Evolutionary conservation across 2,113 vertebrate species (phyloP), one percentile per base, ranked within the genome.

Genomic region (Polypterus bichir): DNA sequence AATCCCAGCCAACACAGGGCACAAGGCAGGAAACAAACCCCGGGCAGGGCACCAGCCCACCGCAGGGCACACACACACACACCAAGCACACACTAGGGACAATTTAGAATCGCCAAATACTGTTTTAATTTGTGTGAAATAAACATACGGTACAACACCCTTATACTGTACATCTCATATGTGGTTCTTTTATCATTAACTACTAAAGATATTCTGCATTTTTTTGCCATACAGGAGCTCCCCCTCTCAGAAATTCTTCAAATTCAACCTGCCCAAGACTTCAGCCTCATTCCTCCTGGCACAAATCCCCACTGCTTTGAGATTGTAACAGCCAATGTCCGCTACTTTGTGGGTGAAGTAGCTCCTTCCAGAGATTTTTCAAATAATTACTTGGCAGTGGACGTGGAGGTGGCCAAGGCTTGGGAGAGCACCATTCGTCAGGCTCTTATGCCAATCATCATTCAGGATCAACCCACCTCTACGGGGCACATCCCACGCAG

Each of bases 261-360:
- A 0, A 76, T 94, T 57, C 83, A 86, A 8, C 70, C 83, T 0
- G 86, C 88, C 0, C 74, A 82, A 9, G 81, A 91, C 73, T 91
- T 90, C 70, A 77, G 69, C 46, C 78, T 92, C 0, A 73, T 91
- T 9, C 86, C 88, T 0, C 64, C 78, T 0, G 88, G 89, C 51
- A 87, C 87, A 63, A 90, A 83, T 66, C 86, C 83, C 4, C 91
- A 92, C 76, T 93, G 90, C 78, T 93, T 93, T 0, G 91, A 94
- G 79, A 77, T 94, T 3, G 65, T 91, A 66, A 94, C 90, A 0
- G 86, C 86, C 74, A 86, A 79, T 1, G 79, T 86, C 74, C 81
- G 82, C 71, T 93, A 93, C 79, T 94, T 89, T 5, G 89, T 91
- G 3, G 91, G 91, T 5, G 91, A 94, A 71, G 87, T 86, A 6